phyloP scores from a whole-genome alignment of 2,797 vertebrate species.

The Crenuchus spilurus region DNA sequence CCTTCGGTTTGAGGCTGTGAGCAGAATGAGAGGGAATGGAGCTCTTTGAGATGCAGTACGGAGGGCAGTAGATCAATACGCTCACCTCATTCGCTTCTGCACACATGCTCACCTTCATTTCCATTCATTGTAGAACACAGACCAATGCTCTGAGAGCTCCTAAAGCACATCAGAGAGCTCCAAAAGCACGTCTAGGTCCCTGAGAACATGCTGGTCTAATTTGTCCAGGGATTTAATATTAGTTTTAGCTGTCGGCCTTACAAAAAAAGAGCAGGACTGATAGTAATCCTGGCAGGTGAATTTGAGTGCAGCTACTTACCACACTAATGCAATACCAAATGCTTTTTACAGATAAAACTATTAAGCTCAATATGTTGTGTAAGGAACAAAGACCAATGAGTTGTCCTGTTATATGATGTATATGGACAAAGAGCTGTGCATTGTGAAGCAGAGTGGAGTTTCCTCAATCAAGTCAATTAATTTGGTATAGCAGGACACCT shows the following conservation, averaged over 20 bases:
- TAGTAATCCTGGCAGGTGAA: conserved; percentile 20
- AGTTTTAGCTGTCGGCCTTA: conserved; percentile 13
- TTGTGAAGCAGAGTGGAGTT: too few relatives aligned
- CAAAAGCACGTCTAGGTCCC: not conserved
- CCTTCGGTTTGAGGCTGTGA: conserved; percentile 40
- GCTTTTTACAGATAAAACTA: not conserved
- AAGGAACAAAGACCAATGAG: too few relatives aligned
- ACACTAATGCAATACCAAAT: not conserved
- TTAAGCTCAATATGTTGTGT: not conserved
- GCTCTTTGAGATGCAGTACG: conserved; percentile 34
- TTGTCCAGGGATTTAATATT: conserved; percentile 32
- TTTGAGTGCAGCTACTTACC: conserved; percentile 15
- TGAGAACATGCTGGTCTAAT: conserved; percentile 24
- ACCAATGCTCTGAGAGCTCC: not conserved
- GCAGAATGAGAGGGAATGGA: conserved; percentile 29
- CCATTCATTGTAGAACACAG: not conserved
- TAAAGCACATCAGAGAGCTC: not conserved
- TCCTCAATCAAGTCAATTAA: too few relatives aligned
- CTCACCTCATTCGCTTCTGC: conserved; percentile 25
- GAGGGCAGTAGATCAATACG: conserved; percentile 31
- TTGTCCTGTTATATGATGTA: too few relatives aligned
- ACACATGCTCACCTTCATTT: conserved; percentile 45
- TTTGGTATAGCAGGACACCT: too few relatives aligned
- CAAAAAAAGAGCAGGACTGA: not conserved
- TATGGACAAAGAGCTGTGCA: too few relatives aligned